phyloP scores from a whole-genome alignment of 2,888 invertebrate species.

The Gortyna flavago region DNA sequence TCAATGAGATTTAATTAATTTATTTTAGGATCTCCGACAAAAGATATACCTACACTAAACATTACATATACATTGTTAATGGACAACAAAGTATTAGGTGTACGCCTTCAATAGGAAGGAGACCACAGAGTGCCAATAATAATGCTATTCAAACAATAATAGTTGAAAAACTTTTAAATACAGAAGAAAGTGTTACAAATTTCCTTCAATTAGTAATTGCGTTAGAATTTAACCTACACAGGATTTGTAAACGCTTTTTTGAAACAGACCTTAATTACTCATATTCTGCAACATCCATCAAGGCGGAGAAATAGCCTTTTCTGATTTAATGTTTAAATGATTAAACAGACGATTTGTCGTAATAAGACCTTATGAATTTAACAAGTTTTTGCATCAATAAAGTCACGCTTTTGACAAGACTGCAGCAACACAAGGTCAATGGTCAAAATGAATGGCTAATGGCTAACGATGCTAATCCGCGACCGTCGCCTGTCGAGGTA shows the following conservation, averaged over 20 bases:
- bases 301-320: neutral
- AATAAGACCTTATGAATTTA: constrained; percentile 49
- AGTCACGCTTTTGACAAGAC: constrained; percentile 48
- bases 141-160: too few relatives aligned
- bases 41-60: too few relatives aligned
- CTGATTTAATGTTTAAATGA: neutral
- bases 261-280: neutral
- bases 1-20: too few relatives aligned
- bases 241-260: neutral
- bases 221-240: too few relatives aligned
- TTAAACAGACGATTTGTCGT: constrained; percentile 29
- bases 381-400: constrained; percentile 45
- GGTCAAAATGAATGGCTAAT: constrained; percentile 40
- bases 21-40: too few relatives aligned
- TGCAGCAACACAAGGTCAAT: constrained; percentile 37
- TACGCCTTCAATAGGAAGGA: too few relatives aligned
- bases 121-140: neutral
- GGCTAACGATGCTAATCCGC: constrained; percentile 22
- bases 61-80: too few relatives aligned
- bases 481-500: constrained; percentile 28
- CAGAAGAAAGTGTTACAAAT: neutral
- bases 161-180: too few relatives aligned
- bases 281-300: neutral
- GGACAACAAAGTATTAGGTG: too few relatives aligned
- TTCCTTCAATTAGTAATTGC: too few relatives aligned